Evolutionary conservation across 2,113 vertebrate species (phyloP), one percentile per base, ranked within the genome.

Genomic region (Rynchops niger): DNA sequence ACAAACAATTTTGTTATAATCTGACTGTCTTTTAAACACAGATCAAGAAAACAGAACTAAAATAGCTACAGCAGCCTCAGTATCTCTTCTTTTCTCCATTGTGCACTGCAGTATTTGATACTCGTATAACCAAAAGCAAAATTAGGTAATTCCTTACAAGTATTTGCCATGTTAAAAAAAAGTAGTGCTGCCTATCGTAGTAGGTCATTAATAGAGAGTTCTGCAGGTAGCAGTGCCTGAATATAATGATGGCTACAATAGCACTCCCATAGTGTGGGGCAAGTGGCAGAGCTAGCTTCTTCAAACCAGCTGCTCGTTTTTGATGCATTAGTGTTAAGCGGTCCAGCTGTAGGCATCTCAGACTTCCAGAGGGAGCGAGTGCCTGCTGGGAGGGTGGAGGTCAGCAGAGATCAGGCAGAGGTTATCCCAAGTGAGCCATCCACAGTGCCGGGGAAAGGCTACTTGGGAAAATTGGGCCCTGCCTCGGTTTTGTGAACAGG

Each of bases 1-100:
- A 95, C 80, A 96, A 96, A 97, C 90, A 95, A 91, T 97, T 97
- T 88, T 97, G 69, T 95, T 94, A 65, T 86, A 94, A 91, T 96
- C 86, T 93, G 84, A 79, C 65, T 82, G 81, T 77, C 52, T 79
- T 93, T 95, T 94, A 97, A 97, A 88, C 79, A 95, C 58, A 91
- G 80, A 95, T 66, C 62, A 95, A 70, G 74, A 86, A 94, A 89
- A 93, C 91, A 88, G 91, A 71, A 70, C 79, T 70, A 78, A 95
- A 94, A 88, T 93, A 96, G 80, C 91, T 62, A 62, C 78, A 69
- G 36, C 49, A 92, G 40, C 91, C 82, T 88, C 52, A 47, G 45
- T 82, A 86, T 93, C 86, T 72, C 92, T 79, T 90, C 76, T 79
- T 79, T 82, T 62, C 63, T 85, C 43, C 59, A 58, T 45, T 56